Evolutionary conservation across 2,113 vertebrate genomes (phyloP).

Genomic region (Struthio camelus): DNA sequence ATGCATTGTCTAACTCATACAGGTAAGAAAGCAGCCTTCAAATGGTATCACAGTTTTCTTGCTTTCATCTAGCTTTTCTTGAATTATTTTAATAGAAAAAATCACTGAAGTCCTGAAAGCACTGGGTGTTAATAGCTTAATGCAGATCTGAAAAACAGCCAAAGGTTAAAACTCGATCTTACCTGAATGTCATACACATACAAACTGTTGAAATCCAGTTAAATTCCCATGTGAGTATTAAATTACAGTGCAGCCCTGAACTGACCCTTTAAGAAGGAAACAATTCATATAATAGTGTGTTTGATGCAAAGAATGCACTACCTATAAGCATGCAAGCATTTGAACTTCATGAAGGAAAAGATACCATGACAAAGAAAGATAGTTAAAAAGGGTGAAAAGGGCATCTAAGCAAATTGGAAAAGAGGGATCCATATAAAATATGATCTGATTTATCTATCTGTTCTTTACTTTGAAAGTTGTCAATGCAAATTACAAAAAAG

Average conservation of each 20-base stretch:
- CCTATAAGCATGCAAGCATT: slow-evolving; percentile 36
- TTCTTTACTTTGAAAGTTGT: neutral
- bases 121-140: slow-evolving; percentile 1
- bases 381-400: neutral
- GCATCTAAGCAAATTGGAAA: slow-evolving; percentile 3
- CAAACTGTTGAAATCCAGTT: slow-evolving; percentile 35
- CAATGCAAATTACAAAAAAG: neutral
- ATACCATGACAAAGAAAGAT: neutral
- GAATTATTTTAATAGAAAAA: slow-evolving; percentile 3
- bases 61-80: neutral
- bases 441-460: neutral
- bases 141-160: slow-evolving; percentile 40
- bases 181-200: slow-evolving; percentile 19
- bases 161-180: slow-evolving; percentile 28
- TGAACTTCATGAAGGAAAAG: slow-evolving; percentile 1
- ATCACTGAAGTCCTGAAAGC: neutral
- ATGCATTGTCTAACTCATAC: neutral
- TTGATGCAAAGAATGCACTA: slow-evolving; percentile 55
- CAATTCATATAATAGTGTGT: slow-evolving; percentile 65
- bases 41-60: neutral
- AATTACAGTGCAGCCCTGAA: slow-evolving; percentile 69
- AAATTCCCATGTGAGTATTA: slow-evolving; percentile 67
- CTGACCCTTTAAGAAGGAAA: slow-evolving; percentile 68
- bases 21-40: neutral
- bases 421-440: neutral